phyloP scores from a whole-genome alignment of 2,797 vertebrate species.

The Rhynchonycteris naso region DNA sequence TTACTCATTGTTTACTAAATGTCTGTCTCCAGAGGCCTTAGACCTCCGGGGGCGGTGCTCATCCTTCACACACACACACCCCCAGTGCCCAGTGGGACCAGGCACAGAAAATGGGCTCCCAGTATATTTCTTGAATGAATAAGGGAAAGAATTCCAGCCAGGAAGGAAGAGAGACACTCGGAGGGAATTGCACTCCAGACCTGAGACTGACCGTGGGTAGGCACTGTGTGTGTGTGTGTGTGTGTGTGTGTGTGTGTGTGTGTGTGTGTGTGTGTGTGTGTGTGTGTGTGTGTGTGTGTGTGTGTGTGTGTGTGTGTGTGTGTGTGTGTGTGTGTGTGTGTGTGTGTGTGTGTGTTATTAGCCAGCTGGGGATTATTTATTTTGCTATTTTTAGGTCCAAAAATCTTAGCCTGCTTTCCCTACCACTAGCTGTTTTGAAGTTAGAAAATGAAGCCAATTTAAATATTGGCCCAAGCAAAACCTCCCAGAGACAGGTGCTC shows the following conservation, averaged over 20 bases:
- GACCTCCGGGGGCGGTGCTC: accelerated
- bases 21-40: too few relatives aligned
- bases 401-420: conserved; percentile 61
- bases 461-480: conserved; percentile 57
- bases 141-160: background rate
- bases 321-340: background rate
- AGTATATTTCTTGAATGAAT: background rate
- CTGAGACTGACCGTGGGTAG: background rate
- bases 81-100: background rate
- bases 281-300: background rate
- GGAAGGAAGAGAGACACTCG: background rate
- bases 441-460: conserved; percentile 48
- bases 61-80: accelerated
- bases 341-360: background rate
- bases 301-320: background rate
- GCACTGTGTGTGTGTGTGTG: background rate
- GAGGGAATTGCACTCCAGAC: background rate
- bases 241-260: background rate
- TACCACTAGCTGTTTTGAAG: conserved; percentile 60
- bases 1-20: too few relatives aligned
- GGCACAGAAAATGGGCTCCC: accelerated
- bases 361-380: conserved; percentile 42
- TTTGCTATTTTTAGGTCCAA: conserved; percentile 75
- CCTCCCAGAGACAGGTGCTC: conserved; percentile 41
- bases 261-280: background rate